Evolutionary conservation across 2,113 vertebrate species (phyloP).

Genomic region (Lontra canadensis): DNA sequence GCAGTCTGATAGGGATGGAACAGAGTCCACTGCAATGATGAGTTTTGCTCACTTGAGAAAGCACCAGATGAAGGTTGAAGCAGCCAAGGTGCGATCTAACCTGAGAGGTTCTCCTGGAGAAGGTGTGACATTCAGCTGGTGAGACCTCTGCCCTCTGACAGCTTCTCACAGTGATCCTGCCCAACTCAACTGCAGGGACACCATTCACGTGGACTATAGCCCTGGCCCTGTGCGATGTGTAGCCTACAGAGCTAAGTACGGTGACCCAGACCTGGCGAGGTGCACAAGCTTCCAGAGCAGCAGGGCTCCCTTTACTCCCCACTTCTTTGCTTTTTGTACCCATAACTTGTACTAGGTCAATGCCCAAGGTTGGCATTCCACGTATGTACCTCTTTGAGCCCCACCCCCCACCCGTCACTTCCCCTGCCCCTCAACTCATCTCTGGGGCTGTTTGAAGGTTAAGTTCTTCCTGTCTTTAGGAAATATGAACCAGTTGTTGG

Average conservation of each 20-base stretch:
- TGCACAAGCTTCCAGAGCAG: not conserved
- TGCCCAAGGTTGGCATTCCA: not conserved
- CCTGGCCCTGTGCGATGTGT: not conserved
- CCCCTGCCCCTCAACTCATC: not conserved
- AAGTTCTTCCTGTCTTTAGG: not conserved
- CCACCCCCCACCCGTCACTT: accelerated
- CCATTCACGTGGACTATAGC: not conserved
- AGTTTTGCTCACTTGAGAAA: not conserved
- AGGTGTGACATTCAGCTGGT: not conserved
- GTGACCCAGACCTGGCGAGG: not conserved
- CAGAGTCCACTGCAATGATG: too few relatives aligned
- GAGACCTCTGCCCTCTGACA: not conserved
- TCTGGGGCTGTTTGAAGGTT: not conserved
- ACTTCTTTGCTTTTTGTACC: not conserved
- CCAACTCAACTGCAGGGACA: not conserved
- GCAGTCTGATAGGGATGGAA: too few relatives aligned
- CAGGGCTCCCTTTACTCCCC: not conserved
- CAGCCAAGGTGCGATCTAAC: not conserved
- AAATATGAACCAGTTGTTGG: not conserved
- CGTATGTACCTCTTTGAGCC: not conserved
- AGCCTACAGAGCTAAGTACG: too few relatives aligned
- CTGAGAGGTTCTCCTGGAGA: not conserved
- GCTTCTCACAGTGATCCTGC: not conserved
- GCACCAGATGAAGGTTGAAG: not conserved
- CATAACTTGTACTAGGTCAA: not conserved